Conservation (phyloP, 2,888 invertebrate species). For the Dioctria linearis region DNA sequence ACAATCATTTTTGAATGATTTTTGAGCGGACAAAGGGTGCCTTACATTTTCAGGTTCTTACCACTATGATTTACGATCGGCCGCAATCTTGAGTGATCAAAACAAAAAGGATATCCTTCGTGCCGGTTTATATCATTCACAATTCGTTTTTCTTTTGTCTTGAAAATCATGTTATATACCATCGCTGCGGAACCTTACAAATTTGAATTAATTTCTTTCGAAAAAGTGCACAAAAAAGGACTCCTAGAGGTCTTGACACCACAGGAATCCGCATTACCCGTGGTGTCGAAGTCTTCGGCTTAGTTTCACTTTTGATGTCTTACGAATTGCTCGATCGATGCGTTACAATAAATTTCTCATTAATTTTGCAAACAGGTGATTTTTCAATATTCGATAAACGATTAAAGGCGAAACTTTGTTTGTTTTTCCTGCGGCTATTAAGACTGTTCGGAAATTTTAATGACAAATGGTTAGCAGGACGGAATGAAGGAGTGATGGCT, state of each 20-base stretch:
- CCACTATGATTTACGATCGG: conserved; percentile 53
- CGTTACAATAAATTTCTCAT: conserved; percentile 49
- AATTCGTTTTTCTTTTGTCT: conserved; percentile 1
- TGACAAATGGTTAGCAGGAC: conserved; percentile 38
- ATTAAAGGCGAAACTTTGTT: conserved; percentile 35
- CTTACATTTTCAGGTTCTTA: conserved; percentile 16
- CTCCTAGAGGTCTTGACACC: conserved; percentile 44
- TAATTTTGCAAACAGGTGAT: conserved; percentile 49
- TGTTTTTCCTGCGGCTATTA: conserved; percentile 43
- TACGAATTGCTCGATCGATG: conserved; percentile 22
- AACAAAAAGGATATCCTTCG: conserved; percentile 41
- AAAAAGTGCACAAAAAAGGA: conserved; percentile 41
- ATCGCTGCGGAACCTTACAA: conserved; percentile 17
- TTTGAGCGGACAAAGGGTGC: conserved; percentile 31
- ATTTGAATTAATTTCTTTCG: conserved; percentile 43
- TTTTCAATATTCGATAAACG: conserved; percentile 45
- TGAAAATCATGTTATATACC: conserved; percentile 28
- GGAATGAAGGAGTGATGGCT: neutral
- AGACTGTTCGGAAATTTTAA: neutral
- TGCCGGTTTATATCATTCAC: conserved; percentile 14
- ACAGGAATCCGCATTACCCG: conserved; percentile 48
- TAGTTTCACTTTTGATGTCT: conserved; percentile 29
- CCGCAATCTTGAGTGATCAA: conserved; percentile 38
- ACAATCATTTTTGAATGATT: conserved; percentile 42
- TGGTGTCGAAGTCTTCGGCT: conserved; percentile 39